These are phyloP conservation scores for Aricia agestis DNA, from an alignment of 1,140 invertebrate genomes.

Conservation along the genomic window DNA sequence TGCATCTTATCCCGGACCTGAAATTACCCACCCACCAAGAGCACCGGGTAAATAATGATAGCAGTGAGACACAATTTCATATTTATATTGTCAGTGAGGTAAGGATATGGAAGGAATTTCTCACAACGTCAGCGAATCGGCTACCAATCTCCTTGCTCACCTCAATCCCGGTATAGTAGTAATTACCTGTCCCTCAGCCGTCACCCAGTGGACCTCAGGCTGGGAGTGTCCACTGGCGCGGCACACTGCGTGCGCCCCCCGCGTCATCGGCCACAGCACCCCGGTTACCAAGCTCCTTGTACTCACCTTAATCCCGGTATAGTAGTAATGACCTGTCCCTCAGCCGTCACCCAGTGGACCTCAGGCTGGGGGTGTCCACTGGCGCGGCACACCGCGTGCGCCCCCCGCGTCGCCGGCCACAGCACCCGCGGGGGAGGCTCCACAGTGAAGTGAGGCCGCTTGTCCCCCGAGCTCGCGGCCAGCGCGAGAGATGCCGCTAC, in stretches of 20 bases:
- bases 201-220: slow-evolving; percentile 67
- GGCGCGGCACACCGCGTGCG: slow-evolving; percentile 53
- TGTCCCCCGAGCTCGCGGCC: slow-evolving; percentile 51
- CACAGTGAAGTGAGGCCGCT: slow-evolving; percentile 54
- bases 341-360: slow-evolving; percentile 63
- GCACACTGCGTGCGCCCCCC: slow-evolving; percentile 53
- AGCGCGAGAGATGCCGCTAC: slow-evolving; percentile 40
- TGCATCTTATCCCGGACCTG: no score
- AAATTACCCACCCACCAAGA: no score
- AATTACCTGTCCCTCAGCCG: slow-evolving; percentile 58
- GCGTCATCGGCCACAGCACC: slow-evolving; percentile 61
- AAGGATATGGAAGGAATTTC: no score
- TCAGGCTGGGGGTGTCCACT: slow-evolving; percentile 58
- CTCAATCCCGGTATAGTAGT: slow-evolving; percentile 64
- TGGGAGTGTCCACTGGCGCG: slow-evolving; percentile 55
- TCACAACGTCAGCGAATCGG: no score
- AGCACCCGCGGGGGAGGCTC: slow-evolving; percentile 61
- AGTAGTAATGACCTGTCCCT: slow-evolving; percentile 60
- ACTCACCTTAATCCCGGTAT: slow-evolving; percentile 60
- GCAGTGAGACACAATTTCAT: no score
- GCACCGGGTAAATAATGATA: no score
- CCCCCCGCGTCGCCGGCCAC: slow-evolving; percentile 60
- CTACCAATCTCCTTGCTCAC: no score
- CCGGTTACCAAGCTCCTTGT: no score
- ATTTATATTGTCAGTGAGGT: no score